Percentiles rank a stretch among this genome's conserved stretches.
phyloP scores from a whole-genome alignment of 92 coral and sea anemone genomes.

The Phenganax marumi region DNA sequence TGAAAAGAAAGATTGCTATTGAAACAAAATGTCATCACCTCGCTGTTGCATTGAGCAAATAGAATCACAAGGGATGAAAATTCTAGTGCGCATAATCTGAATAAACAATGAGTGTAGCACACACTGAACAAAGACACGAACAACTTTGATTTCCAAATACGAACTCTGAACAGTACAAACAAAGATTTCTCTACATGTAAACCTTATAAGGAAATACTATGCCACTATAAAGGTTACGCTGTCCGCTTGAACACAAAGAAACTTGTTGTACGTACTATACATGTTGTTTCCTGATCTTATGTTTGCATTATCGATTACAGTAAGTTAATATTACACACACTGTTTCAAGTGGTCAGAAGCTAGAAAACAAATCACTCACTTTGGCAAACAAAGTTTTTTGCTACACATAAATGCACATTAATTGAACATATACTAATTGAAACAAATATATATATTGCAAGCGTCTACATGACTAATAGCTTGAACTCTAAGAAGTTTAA shows the following conservation, averaged over 20 bases:
- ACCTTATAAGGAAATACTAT: conserved; percentile 27
- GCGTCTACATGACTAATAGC: too few relatives aligned
- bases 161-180: not conserved
- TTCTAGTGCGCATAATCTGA: not conserved
- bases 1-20: not conserved
- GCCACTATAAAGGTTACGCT: not conserved
- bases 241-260: conserved; percentile 23
- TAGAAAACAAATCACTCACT: not conserved
- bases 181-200: not conserved
- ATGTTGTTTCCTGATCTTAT: conserved; percentile 5
- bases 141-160: not conserved
- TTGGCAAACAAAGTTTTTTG: not conserved
- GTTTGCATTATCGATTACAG: not conserved
- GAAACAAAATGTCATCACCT: not conserved
- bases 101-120: not conserved
- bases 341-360: not conserved
- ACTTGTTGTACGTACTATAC: not conserved
- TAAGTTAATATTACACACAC: not conserved
- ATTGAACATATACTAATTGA: too few relatives aligned
- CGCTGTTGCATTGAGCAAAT: not conserved
- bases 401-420: too few relatives aligned
- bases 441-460: too few relatives aligned
- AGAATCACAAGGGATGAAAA: not conserved
- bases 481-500: too few relatives aligned
- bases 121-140: not conserved